These are phyloP conservation scores for Latrodectus geometricus DNA, from an alignment of 1,140 invertebrate species.

Conservation along the genomic window DNA sequence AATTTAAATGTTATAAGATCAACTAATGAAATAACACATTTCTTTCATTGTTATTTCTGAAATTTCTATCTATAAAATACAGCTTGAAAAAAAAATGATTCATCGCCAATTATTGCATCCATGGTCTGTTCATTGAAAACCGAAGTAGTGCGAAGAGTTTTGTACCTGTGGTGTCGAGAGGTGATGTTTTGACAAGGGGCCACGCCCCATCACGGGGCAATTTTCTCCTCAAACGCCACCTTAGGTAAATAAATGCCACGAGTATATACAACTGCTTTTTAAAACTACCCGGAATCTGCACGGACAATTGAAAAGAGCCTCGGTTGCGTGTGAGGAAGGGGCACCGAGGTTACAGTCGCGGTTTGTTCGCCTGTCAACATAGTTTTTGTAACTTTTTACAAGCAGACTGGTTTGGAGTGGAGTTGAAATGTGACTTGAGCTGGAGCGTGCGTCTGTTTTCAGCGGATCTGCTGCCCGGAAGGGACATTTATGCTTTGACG, in stretches of 20 bases:
- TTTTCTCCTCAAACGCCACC: conserved; percentile 59
- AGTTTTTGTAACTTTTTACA: conserved; percentile 25
- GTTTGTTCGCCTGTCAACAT: conserved; percentile 40
- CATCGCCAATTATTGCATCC: conserved; percentile 15
- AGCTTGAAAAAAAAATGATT: too few relatives aligned
- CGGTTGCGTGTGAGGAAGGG: background rate
- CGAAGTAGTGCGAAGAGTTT: conserved; percentile 5
- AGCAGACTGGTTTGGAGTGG: conserved; percentile 14
- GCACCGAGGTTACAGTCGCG: background rate
- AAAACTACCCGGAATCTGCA: conserved; percentile 54
- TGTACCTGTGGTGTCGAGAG: conserved; percentile 51
- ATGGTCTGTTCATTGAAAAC: background rate
- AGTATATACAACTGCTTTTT: conserved; percentile 57
- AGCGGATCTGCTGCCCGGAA: background rate
- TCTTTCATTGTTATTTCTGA: too few relatives aligned
- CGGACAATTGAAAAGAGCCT: conserved; percentile 31
- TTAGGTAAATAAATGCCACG: conserved; percentile 60
- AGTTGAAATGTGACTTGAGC: conserved; percentile 8
- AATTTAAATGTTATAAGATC: too few relatives aligned
- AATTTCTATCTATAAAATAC: too few relatives aligned
- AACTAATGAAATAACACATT: too few relatives aligned
- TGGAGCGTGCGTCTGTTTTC: conserved; percentile 4
- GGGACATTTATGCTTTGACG: background rate
- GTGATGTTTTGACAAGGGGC: conserved; percentile 57
- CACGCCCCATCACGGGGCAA: conserved; percentile 41